Evolutionary conservation across 2,797 vertebrate species (phyloP).

Genomic region (Babyrousa celebensis): DNA sequence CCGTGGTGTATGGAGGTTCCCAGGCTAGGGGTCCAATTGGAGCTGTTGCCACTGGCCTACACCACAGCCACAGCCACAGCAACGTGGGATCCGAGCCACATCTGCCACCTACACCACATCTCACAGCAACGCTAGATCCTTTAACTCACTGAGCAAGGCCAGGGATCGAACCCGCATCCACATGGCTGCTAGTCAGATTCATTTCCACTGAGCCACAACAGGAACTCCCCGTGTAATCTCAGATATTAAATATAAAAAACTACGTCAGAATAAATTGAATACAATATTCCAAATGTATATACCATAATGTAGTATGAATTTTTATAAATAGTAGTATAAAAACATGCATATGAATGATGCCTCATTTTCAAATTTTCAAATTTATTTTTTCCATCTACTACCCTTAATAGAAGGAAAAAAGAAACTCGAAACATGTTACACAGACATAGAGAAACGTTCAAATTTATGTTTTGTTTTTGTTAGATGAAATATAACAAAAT

Average conservation of each 20-base stretch:
- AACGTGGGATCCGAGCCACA: too few relatives aligned
- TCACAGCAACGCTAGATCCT: too few relatives aligned
- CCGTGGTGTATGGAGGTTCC: too few relatives aligned
- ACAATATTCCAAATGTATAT: background rate
- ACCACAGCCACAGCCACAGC: too few relatives aligned
- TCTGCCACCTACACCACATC: too few relatives aligned
- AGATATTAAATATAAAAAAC: background rate
- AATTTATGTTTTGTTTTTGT: background rate
- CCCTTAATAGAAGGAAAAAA: background rate
- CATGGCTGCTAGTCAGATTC: too few relatives aligned
- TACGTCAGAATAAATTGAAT: background rate
- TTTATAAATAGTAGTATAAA: background rate
- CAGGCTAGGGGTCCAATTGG: too few relatives aligned
- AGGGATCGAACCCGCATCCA: too few relatives aligned
- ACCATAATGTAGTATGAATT: background rate
- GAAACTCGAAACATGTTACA: background rate
- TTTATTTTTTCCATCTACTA: background rate
- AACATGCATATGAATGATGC: background rate
- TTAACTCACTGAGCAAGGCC: too few relatives aligned
- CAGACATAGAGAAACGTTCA: background rate
- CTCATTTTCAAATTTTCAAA: background rate
- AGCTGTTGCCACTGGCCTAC: too few relatives aligned
- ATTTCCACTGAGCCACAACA: too few relatives aligned
- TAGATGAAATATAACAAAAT: constrained; percentile 42
- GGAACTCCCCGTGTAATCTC: too few relatives aligned